phyloP scores from a whole-genome alignment of 2,797 vertebrate genomes.

The Linurgus olivaceus region DNA sequence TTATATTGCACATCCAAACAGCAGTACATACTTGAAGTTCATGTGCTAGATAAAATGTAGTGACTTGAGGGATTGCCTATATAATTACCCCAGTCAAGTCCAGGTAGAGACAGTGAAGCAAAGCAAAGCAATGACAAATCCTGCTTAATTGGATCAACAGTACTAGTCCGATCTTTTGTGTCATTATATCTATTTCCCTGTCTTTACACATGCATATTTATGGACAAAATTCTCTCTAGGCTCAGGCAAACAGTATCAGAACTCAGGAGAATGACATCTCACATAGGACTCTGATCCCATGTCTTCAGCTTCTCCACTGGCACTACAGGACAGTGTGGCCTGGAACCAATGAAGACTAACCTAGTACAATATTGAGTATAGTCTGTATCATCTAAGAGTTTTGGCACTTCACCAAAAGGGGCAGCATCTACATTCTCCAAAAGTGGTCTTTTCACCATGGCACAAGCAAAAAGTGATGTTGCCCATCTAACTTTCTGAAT shows the following conservation, averaged over 20 bases:
- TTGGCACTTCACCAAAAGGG: not conserved
- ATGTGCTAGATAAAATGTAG: not conserved
- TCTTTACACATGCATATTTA: not conserved
- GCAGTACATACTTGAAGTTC: not conserved
- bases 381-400: not conserved
- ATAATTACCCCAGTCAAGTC: not conserved
- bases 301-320: not conserved
- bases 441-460: not conserved
- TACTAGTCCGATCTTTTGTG: not conserved
- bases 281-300: rapidly evolving
- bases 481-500: not conserved
- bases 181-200: not conserved
- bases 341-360: not conserved
- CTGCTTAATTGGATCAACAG: not conserved
- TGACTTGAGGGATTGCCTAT: not conserved
- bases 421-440: not conserved
- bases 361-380: not conserved
- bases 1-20: not conserved
- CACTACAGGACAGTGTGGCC: not conserved
- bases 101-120: not conserved
- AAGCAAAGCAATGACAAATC: not conserved
- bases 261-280: not conserved
- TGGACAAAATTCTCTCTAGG: not conserved
- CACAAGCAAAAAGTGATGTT: not conserved
- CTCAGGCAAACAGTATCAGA: not conserved